These are phyloP conservation scores for Glyphotaelius pellucidus DNA, from an alignment of 2,888 invertebrate species.

Conservation along the genomic window DNA sequence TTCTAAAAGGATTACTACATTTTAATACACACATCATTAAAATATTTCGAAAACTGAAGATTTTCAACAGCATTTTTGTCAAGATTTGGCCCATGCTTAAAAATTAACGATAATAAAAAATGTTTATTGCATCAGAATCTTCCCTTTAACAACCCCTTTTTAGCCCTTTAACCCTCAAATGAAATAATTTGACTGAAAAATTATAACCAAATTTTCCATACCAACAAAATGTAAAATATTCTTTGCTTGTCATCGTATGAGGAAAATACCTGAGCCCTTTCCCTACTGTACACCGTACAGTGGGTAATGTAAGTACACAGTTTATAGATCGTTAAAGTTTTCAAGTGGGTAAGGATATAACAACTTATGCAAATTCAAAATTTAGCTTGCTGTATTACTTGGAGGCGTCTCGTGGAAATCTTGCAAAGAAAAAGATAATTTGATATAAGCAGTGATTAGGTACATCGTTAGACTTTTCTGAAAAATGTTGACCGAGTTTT, in stretches of 20 bases:
- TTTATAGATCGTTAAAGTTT: slow-evolving; percentile 63
- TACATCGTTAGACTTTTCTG: not conserved
- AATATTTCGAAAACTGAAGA: no score
- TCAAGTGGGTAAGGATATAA: slow-evolving; percentile 62
- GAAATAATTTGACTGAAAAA: not conserved
- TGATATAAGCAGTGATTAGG: not conserved
- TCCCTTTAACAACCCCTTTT: not conserved
- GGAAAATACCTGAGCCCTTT: slow-evolving; percentile 11
- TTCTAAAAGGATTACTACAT: no score
- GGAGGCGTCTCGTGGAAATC: slow-evolving; percentile 50
- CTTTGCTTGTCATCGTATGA: slow-evolving; percentile 25
- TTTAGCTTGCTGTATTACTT: slow-evolving; percentile 55
- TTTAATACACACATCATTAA: no score
- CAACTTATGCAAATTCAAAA: slow-evolving; percentile 65
- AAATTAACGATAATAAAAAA: not conserved
- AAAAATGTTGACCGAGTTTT: not conserved
- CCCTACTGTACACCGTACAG: not conserved
- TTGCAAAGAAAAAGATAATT: not conserved
- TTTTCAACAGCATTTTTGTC: no score
- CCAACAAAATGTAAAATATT: not conserved
- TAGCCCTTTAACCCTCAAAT: not conserved
- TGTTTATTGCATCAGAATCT: not conserved
- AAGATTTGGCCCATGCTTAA: not conserved
- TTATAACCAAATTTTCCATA: not conserved
- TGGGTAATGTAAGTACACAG: slow-evolving; percentile 38